Evolutionary conservation across 2,888 invertebrate genomes (phyloP).

Genomic region (Hofmannophila pseudospretella): DNA sequence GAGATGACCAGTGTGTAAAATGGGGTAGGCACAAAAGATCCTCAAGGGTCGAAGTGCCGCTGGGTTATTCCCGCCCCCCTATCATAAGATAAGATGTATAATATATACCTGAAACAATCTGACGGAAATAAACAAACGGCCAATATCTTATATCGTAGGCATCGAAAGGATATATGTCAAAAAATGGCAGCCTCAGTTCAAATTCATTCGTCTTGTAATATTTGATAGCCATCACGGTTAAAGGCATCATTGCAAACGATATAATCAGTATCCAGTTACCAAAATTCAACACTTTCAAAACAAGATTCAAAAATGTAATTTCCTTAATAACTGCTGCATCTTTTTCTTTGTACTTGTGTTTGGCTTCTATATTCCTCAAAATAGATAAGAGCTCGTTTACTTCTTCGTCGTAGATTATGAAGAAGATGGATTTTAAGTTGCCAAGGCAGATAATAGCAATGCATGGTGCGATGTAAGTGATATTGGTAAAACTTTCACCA

Average conservation of each 20-base stretch:
- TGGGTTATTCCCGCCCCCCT: too few species aligned
- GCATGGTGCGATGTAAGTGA: constrained; percentile 41
- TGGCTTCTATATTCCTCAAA: constrained; percentile 30
- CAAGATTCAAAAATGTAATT: constrained; percentile 27
- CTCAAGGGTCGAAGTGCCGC: too few species aligned
- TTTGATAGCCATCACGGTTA: constrained; percentile 30
- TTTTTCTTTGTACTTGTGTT: constrained; percentile 16
- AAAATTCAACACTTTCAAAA: constrained; percentile 32
- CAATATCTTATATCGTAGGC: constrained; percentile 35
- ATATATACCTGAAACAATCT: constrained; percentile 42
- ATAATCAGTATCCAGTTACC: constrained; percentile 27
- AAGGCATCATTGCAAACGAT: constrained; percentile 33
- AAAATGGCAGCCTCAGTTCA: constrained; percentile 35
- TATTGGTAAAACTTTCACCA: constrained; percentile 29
- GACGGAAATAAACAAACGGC: constrained; percentile 47
- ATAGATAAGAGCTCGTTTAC: constrained; percentile 25
- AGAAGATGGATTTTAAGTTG: constrained; percentile 23
- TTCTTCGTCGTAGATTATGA: constrained; percentile 24
- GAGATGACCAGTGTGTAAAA: too few species aligned
- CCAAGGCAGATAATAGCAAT: constrained; percentile 25
- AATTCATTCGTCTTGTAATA: constrained; percentile 35
- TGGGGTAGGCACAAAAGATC: too few species aligned
- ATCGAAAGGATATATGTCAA: constrained; percentile 51
- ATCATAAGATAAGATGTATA: too few species aligned
- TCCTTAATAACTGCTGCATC: constrained; percentile 28